Evolutionary conservation across 2,888 invertebrate genomes (phyloP).

Genomic region (Phalangium opilio): DNA sequence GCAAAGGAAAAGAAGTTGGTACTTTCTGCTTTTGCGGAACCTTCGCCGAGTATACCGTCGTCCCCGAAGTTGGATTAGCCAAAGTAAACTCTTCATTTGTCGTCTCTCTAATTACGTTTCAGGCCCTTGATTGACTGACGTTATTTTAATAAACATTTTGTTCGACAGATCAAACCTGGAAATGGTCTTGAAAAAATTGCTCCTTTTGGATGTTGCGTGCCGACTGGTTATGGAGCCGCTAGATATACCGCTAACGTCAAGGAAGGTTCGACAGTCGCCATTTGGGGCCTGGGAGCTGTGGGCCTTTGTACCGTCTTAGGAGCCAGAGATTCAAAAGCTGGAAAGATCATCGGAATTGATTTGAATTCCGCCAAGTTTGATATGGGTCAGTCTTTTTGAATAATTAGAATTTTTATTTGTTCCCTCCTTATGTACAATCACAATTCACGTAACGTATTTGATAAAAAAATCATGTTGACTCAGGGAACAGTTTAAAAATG

Average conservation of each 20-base stretch:
- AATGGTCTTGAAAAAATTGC: slow-evolving; percentile 9
- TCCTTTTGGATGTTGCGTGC: slow-evolving; percentile 18
- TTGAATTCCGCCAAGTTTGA: slow-evolving; percentile 25
- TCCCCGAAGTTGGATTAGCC: slow-evolving; percentile 33
- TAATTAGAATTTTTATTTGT: no score
- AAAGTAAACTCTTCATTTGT: slow-evolving; percentile 28
- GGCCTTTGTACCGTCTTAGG: slow-evolving; percentile 32
- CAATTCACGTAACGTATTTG: no score
- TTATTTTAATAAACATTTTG: no score
- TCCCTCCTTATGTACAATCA: no score
- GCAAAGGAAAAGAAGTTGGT: slow-evolving; percentile 30
- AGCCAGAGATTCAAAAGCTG: slow-evolving; percentile 28
- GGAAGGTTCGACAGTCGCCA: slow-evolving; percentile 27
- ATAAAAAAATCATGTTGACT: no score
- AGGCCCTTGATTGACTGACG: no score
- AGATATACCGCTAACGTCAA: slow-evolving; percentile 26
- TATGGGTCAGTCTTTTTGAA: slow-evolving; percentile 28
- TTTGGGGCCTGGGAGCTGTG: slow-evolving; percentile 33
- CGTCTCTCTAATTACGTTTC: no score
- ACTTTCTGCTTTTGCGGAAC: slow-evolving; percentile 32
- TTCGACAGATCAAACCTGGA: slow-evolving; percentile 10
- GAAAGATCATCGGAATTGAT: slow-evolving; percentile 20
- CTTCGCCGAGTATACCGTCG: slow-evolving; percentile 30
- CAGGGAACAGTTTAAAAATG: no score
- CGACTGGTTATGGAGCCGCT: slow-evolving; percentile 19